phyloP scores from a whole-genome alignment of 1,140 invertebrate genomes.

The Galleria mellonella region DNA sequence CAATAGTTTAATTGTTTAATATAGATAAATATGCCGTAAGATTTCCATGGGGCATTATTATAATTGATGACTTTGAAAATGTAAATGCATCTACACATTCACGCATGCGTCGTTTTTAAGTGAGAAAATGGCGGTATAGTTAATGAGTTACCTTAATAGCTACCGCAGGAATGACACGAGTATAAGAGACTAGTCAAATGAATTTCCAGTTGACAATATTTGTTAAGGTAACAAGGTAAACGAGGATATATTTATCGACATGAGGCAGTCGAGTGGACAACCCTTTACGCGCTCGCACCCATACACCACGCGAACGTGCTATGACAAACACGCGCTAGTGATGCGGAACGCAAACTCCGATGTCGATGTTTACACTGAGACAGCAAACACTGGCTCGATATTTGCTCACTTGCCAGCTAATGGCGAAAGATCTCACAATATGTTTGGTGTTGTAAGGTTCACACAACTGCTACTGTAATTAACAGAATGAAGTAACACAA shows the following conservation, averaged over 20 bases:
- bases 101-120: slow-evolving; percentile 10
- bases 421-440: slow-evolving; percentile 45
- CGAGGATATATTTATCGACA: slow-evolving; percentile 60
- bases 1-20: slow-evolving; percentile 41
- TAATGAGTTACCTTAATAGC: slow-evolving; percentile 33
- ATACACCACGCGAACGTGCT: slow-evolving; percentile 31
- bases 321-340: slow-evolving; percentile 64
- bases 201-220: slow-evolving; percentile 50
- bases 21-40: slow-evolving; percentile 7
- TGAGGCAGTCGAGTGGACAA: slow-evolving; percentile 55
- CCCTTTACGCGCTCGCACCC: slow-evolving; percentile 55
- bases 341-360: slow-evolving; percentile 70
- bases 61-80: slow-evolving; percentile 5
- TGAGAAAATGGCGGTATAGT: slow-evolving; percentile 12
- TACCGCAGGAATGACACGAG: slow-evolving; percentile 16
- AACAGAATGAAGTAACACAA: slow-evolving; percentile 21
- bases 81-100: not conserved
- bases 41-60: too few species aligned
- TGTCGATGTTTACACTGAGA: slow-evolving; percentile 66
- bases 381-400: slow-evolving; percentile 64
- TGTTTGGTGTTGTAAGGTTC: slow-evolving; percentile 52
- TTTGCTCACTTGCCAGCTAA: slow-evolving; percentile 63
- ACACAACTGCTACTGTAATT: slow-evolving; percentile 60
- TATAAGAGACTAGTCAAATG: slow-evolving; percentile 32
- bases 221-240: slow-evolving; percentile 60